Conservation (phyloP, 2,888 invertebrate genomes). For the Drosophila paranaensis region DNA sequence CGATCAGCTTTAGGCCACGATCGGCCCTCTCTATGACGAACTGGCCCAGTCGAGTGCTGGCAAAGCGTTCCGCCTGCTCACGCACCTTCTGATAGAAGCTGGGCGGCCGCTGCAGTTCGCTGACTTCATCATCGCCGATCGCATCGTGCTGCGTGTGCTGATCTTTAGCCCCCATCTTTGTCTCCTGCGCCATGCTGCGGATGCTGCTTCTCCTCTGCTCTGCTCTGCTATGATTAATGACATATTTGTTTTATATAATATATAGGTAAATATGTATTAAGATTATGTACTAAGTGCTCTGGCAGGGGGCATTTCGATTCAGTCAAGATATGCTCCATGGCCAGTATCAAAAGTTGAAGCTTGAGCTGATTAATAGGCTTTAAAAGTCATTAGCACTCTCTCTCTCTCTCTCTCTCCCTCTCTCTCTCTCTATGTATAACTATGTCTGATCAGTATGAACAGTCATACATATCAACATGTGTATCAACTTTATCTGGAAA, state of each 20-base stretch:
- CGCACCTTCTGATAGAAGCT: constrained; percentile 68
- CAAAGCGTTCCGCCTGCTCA: constrained; percentile 73
- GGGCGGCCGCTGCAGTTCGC: constrained; percentile 56
- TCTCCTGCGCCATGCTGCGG: constrained; percentile 60
- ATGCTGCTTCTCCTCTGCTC: constrained; percentile 15
- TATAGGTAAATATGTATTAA: constrained; percentile 2
- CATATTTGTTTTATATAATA: constrained; percentile 13
- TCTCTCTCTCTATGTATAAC: too few species aligned
- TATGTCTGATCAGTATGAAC: too few species aligned
- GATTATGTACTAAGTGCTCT: background rate
- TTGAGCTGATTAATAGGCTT: too few species aligned
- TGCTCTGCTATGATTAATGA: constrained; percentile 41
- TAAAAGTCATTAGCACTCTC: too few species aligned
- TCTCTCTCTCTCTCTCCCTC: too few species aligned
- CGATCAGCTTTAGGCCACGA: constrained; percentile 74
- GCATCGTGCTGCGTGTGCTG: constrained; percentile 57
- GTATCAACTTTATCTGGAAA: too few species aligned
- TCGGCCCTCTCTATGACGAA: constrained; percentile 76
- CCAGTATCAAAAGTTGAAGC: background rate
- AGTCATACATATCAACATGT: too few species aligned
- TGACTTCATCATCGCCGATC: constrained; percentile 66
- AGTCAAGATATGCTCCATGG: background rate
- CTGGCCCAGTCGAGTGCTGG: constrained; percentile 80
- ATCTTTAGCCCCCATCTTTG: constrained; percentile 48
- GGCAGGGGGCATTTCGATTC: background rate